phyloP scores from a whole-genome alignment of 2,888 invertebrate genomes.

The Leptinotarsa tumamoca region DNA sequence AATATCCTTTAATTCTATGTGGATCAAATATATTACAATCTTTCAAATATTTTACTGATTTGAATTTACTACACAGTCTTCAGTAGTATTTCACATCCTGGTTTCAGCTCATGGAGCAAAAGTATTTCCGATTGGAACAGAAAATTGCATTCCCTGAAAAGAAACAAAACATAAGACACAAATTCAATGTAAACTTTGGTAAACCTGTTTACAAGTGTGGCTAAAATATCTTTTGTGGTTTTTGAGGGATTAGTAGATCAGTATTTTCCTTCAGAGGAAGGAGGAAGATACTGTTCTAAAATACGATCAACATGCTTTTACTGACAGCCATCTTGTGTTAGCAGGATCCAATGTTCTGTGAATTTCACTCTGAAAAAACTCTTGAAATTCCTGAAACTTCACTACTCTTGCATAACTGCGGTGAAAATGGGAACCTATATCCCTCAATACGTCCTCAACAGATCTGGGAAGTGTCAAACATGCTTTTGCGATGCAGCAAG shows the following conservation, averaged over 20 bases:
- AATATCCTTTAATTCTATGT: conserved; percentile 43
- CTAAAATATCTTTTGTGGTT: not conserved
- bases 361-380: conserved; percentile 54
- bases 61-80: conserved; percentile 5
- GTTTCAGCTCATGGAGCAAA: not conserved
- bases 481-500: not conserved
- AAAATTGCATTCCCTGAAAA: conserved; percentile 48
- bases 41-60: no score
- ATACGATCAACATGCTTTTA: conserved; percentile 41
- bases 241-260: conserved; percentile 49
- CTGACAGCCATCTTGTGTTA: conserved; percentile 56
- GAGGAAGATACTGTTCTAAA: conserved; percentile 41
- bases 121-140: conserved; percentile 41
- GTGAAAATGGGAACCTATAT: conserved; percentile 44
- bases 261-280: conserved; percentile 57
- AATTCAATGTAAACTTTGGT: conserved; percentile 51
- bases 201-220: conserved; percentile 49
- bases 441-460: conserved; percentile 2
- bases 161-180: conserved; percentile 39
- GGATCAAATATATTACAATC: conserved; percentile 19
- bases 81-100: no score
- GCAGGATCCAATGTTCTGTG: conserved; percentile 51
- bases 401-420: conserved; percentile 44
- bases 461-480: not conserved
- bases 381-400: conserved; percentile 55